Evolutionary conservation across 2,888 invertebrate species (phyloP).

Genomic region (Morpho achilles): DNA sequence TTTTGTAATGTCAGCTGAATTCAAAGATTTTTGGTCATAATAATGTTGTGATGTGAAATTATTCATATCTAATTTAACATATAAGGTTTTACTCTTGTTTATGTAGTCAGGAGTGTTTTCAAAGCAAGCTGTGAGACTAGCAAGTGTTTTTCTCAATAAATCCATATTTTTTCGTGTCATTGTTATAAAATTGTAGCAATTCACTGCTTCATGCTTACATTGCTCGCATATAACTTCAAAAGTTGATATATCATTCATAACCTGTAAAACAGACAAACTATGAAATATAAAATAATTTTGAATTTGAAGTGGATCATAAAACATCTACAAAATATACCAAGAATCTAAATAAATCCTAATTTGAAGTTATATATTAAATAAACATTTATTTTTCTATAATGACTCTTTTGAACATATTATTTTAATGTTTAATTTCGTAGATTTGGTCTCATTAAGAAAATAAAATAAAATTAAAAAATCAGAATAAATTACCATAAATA

Average conservation of each 20-base stretch:
- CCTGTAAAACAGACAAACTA: slow-evolving; percentile 40
- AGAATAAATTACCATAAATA: too few species aligned
- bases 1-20: slow-evolving; percentile 33
- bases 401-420: too few species aligned
- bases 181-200: slow-evolving; percentile 46
- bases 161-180: slow-evolving; percentile 38
- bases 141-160: slow-evolving; percentile 38
- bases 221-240: slow-evolving; percentile 45
- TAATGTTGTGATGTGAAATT: slow-evolving; percentile 41
- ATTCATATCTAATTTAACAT: slow-evolving; percentile 41
- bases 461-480: too few species aligned
- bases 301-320: too few species aligned
- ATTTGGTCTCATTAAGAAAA: too few species aligned
- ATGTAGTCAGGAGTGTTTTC: slow-evolving; percentile 31
- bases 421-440: too few species aligned
- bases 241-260: slow-evolving; percentile 36
- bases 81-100: slow-evolving; percentile 40
- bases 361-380: too few species aligned
- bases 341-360: too few species aligned
- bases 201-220: slow-evolving; percentile 43
- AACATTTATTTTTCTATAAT: too few species aligned
- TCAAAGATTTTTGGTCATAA: slow-evolving; percentile 38
- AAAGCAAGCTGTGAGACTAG: slow-evolving; percentile 37
- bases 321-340: too few species aligned
- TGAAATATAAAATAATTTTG: too few species aligned